These are phyloP conservation scores for Ecdyonurus torrentis DNA, from an alignment of 2,888 invertebrate species.

Conservation along the genomic window DNA sequence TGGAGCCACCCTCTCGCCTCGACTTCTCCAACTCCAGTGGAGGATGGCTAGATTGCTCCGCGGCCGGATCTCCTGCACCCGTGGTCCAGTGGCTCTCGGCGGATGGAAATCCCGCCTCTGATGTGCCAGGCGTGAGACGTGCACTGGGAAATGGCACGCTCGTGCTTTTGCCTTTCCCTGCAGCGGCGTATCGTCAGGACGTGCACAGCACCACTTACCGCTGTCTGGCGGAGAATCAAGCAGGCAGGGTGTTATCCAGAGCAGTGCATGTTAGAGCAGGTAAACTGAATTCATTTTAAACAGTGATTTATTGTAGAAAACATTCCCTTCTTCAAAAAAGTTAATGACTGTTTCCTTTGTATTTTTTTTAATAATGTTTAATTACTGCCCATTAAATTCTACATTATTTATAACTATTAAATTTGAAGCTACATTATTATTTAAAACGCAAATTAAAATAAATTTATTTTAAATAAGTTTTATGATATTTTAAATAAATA, in stretches of 20 bases:
- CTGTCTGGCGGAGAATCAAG: constrained; percentile 17
- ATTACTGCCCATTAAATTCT: no score
- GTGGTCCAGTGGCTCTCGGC: constrained; percentile 54
- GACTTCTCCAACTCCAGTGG: constrained; percentile 59
- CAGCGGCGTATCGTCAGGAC: constrained; percentile 18
- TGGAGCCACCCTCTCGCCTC: constrained; percentile 50
- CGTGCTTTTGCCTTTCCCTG: constrained; percentile 18
- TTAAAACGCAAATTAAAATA: no score
- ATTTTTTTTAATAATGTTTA: no score
- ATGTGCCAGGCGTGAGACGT: constrained; percentile 47
- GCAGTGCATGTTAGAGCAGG: constrained; percentile 18
- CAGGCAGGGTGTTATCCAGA: constrained; percentile 18
- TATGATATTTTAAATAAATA: no score
- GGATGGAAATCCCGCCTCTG: constrained; percentile 49
- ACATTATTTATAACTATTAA: no score
- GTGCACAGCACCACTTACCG: constrained; percentile 18
- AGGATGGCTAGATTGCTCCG: constrained; percentile 55
- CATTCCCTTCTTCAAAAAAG: no score
- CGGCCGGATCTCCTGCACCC: constrained; percentile 52
- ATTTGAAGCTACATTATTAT: no score
- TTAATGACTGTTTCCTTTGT: no score
- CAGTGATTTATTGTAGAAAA: no score
- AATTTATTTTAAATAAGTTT: no score
- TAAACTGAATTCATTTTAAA: no score
- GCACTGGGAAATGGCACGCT: constrained; percentile 35